A percentile compares a stretch with the other conserved stretches of the same genome.
phyloP scores from a whole-genome alignment of 23 tunicate species.

The Phallusia fumigata region DNA sequence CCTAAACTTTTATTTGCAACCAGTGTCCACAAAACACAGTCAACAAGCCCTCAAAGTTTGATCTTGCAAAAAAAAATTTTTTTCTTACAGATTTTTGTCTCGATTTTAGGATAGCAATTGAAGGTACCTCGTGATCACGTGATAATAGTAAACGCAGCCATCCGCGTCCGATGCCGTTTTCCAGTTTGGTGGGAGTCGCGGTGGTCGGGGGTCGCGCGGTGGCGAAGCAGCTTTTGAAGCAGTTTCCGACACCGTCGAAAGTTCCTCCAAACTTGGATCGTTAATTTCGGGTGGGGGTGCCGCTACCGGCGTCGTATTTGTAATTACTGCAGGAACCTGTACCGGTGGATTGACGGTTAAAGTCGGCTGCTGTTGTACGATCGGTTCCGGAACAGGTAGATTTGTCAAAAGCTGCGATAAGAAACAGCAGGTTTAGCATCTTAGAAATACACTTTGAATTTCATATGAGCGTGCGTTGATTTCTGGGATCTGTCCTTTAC shows the following conservation, averaged over 20 bases:
- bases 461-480: no score
- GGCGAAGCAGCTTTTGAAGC: conserved; percentile 14
- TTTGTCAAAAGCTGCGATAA: background rate
- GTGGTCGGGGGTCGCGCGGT: conserved; percentile 62
- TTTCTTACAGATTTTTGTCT: no score
- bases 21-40: no score
- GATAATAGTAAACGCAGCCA: conserved; percentile 88
- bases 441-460: no score
- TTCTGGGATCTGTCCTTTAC: no score
- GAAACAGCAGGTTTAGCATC: background rate
- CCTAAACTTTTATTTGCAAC: no score
- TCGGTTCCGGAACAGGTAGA: background rate
- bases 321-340: background rate
- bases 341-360: background rate
- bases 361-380: conserved; percentile 3
- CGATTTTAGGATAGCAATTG: no score
- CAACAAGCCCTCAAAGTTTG: no score
- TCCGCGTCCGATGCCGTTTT: conserved; percentile 82
- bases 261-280: background rate
- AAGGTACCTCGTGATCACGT: conserved; percentile 74
- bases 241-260: background rate
- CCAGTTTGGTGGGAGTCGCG: conserved; percentile 81
- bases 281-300: background rate
- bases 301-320: background rate
- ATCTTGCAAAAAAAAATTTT: no score